Evolutionary conservation across 1,140 invertebrate genomes (phyloP), one percentile per base, ranked within the genome.

Genomic region (Drosophila ercepeae): DNA sequence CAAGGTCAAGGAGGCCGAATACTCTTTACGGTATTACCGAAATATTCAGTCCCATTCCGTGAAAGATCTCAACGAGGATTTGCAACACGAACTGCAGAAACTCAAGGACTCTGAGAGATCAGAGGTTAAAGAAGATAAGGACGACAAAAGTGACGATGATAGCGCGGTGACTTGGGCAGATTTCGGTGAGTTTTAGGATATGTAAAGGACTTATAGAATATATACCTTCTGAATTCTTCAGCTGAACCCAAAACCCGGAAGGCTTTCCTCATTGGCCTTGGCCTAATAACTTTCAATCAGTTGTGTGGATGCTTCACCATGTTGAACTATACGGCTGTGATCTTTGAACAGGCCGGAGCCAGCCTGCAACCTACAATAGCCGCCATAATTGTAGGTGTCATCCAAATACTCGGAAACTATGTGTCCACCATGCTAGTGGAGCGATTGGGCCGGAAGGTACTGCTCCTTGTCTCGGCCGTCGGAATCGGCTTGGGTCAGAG

Each of bases 351-450:
- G 4, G 93, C 95, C 0, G 94, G 94, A 0, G 93, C 93, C 2
- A 91, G 75, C 6, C 64, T 97, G 0, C 75, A 93, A 0, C 91
- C 94, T 0, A 92, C 92, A 7, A 79, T 94, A 9, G 93, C 94
- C 0, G 94, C 97, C 0, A 97, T 97, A 41, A 94, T 97, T 14
- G 93, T 98, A 59, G 97, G 96, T 8, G 64, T 61, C 0, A 92
- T 93, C 48, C 93, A 93, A 52, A 46, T 93, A 1, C 21, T 93
- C 1, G 92, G 93, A 0, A 92, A 92, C 0, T 91, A 93, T 29
- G 78, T 91, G 0, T 92, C 93, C 19, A 92, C 92, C 7, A 76
- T 92, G 21, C 83, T 93, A 11, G 93, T 93, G 2, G 93, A 93
- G 60, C 88, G 92, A 21, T 91, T 92, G 23, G 93, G 93, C 0